Conservation (phyloP, 2,797 vertebrate genomes). For the Paratrypauchen microcephalus region DNA sequence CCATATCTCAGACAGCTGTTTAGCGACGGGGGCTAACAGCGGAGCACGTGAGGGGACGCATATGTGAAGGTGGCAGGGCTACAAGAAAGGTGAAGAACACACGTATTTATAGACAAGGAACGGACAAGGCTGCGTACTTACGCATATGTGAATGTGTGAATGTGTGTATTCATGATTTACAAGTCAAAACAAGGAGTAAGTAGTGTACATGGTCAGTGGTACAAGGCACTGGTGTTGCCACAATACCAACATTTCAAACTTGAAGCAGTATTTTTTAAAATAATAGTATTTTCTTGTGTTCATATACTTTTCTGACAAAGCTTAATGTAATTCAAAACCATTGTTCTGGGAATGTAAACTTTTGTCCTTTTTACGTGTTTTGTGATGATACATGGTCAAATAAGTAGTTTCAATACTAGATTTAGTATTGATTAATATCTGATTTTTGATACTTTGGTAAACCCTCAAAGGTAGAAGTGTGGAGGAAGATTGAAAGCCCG, state of each 20-base stretch:
- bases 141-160: not conserved
- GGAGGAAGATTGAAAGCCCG: not conserved
- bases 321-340: no score
- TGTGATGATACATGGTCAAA: no score
- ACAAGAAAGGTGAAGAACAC: slow-evolving; percentile 9
- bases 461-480: not conserved
- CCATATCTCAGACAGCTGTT: slow-evolving; percentile 78
- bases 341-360: no score
- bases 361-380: no score
- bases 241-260: no score
- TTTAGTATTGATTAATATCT: no score
- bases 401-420: no score
- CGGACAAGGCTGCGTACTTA: not conserved
- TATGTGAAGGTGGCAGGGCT: slow-evolving; percentile 20
- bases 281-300: no score
- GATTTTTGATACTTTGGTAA: no score
- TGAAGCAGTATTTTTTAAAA: no score
- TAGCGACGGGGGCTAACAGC: slow-evolving; percentile 47
- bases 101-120: slow-evolving; percentile 20
- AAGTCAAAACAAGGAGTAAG: not conserved
- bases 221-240: no score
- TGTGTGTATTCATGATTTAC: not conserved
- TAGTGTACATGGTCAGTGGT: not conserved
- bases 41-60: slow-evolving; percentile 26
- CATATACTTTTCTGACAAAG: no score